Evolutionary conservation across 2,113 vertebrate genomes (phyloP).

Genomic region (Psophia crepitans): DNA sequence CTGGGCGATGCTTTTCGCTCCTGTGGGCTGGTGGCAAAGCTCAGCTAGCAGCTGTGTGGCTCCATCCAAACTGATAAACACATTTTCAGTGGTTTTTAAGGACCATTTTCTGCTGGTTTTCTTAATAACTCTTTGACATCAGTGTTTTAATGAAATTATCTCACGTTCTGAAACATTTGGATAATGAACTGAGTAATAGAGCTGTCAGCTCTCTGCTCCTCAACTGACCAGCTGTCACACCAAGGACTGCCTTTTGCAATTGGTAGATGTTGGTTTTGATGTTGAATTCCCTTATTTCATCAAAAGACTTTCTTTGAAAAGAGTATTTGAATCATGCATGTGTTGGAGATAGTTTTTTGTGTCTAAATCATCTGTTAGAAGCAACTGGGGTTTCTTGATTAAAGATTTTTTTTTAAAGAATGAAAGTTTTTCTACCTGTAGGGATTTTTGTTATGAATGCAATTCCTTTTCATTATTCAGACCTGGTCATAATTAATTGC

Average conservation of each 20-base stretch:
- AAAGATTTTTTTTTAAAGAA: background rate
- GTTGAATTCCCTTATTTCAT: conserved; percentile 31
- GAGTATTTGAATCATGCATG: background rate
- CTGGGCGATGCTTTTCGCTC: background rate
- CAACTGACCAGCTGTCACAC: conserved; percentile 9
- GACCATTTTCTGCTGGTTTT: background rate
- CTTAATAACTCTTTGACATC: background rate
- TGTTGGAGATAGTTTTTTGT: background rate
- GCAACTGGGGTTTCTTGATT: background rate
- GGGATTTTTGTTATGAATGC: background rate
- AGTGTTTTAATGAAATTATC: background rate
- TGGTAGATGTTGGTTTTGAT: background rate
- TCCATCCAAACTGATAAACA: background rate
- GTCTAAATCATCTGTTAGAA: background rate
- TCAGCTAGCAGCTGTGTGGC: background rate
- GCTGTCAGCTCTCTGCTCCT: background rate
- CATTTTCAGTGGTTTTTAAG: background rate
- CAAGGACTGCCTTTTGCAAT: background rate
- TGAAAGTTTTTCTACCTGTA: background rate
- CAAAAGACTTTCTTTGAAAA: background rate
- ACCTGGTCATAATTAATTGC: background rate
- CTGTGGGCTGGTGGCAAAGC: background rate
- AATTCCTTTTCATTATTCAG: background rate
- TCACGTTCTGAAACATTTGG: background rate
- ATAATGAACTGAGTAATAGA: background rate